These are phyloP conservation scores for Limnephilus lunatus DNA, from an alignment of 2,888 invertebrate species.

Conservation along the genomic window DNA sequence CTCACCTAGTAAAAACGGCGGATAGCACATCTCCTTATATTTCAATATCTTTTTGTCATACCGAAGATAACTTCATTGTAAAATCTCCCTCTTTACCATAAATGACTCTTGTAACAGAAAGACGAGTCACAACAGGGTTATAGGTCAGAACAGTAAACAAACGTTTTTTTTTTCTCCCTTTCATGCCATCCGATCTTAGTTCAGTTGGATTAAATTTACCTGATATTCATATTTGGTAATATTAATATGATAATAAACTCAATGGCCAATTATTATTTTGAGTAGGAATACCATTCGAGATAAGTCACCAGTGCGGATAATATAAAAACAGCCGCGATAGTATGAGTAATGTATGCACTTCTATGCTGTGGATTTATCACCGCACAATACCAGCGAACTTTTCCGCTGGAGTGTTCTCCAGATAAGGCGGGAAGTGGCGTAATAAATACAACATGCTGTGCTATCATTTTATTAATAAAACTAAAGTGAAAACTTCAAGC, in stretches of 20 bases:
- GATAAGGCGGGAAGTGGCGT: conserved; percentile 20
- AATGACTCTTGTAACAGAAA: not conserved
- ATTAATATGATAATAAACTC: not conserved
- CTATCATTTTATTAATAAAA: conserved; percentile 31
- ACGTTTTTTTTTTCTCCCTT: not conserved
- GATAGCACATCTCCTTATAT: too few relatives aligned
- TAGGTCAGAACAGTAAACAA: too few relatives aligned
- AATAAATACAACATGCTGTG: conserved; percentile 7
- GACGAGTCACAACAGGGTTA: not conserved
- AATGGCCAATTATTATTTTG: not conserved
- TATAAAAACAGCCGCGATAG: not conserved
- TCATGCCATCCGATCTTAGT: not conserved
- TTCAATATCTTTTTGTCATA: not conserved
- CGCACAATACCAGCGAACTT: conserved; percentile 2
- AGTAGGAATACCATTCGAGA: not conserved
- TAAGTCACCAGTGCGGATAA: not conserved
- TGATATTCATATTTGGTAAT: not conserved
- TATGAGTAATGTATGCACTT: conserved; percentile 2
- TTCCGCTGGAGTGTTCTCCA: conserved; percentile 30
- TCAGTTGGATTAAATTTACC: not conserved
- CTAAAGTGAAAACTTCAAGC: not conserved
- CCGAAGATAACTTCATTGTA: not conserved
- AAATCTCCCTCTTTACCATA: not conserved
- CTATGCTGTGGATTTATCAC: not conserved
- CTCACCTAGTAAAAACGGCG: too few relatives aligned